Evolutionary conservation across 2,113 vertebrate genomes (phyloP).

Genomic region (Irena cyanogastra): DNA sequence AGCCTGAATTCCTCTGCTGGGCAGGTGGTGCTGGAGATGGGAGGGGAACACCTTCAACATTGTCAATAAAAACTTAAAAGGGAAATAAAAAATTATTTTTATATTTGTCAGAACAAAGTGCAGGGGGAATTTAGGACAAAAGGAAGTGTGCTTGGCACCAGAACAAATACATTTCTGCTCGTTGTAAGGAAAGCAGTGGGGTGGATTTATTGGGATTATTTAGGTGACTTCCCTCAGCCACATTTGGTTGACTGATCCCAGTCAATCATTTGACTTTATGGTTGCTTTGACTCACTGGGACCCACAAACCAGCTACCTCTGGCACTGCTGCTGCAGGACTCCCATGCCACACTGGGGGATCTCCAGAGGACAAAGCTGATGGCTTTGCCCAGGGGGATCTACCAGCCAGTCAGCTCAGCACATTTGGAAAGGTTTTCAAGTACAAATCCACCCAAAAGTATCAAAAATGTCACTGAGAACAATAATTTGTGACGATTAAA

Average conservation of each 20-base stretch:
- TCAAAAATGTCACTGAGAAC: not conserved
- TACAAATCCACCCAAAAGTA: not conserved
- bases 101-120: not conserved
- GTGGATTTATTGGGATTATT: not conserved
- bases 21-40: not conserved
- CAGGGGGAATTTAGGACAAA: not conserved
- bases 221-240: not conserved
- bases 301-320: not conserved
- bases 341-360: fast-evolving
- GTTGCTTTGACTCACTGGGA: not conserved
- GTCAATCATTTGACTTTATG: not conserved
- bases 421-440: not conserved
- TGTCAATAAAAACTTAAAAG: not conserved
- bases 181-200: not conserved
- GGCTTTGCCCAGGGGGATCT: not conserved
- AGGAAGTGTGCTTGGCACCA: not conserved
- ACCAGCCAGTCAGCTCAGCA: not conserved
- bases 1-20: not conserved
- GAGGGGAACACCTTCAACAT: not conserved
- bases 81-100: not conserved
- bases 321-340: not conserved
- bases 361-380: not conserved
- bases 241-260: not conserved
- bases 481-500: not conserved
- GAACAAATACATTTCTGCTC: not conserved